Evolutionary conservation across 2,888 invertebrate genomes (phyloP), one percentile per base, ranked within the genome.

Genomic region (Ctenicera cuprea): DNA sequence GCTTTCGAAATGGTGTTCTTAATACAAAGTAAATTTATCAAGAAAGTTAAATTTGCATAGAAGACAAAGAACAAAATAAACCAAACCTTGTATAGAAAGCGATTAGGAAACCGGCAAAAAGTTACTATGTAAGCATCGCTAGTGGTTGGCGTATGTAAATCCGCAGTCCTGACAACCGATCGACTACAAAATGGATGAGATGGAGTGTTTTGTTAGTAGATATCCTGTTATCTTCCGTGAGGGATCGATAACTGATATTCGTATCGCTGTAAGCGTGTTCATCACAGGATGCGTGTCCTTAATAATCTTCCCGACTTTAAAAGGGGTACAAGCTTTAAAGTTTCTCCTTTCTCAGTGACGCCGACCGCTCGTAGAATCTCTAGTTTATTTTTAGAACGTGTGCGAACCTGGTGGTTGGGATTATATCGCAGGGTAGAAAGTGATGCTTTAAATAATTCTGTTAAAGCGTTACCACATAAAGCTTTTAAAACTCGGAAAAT

Each of bases 131-230:
- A 77, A 76, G 73, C 72, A 63, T 72, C 41, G 66, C 68, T 59
- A 70, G 54, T 70, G 73, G 75, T 75, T 71, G 73, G 70, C 66
- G 62, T 75, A 78, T 78, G 78, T 76, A 79, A 79, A 78, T 77
- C 75, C 76, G 75, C 62, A 74, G 69, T 75, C 75, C 75, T 73
- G 77, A 78, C 78, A 78, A 77, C 74, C 79, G 76, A 79, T 79
- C 79, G 77, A 74, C 73, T 76, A 72, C 76, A 75, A 78, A 79
- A 78, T 78, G 76, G 76, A 78, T 79, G 76, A 76, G 78, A 77
- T 80, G 77, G 75, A 78, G 79, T 79, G 80, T 82, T 83, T 81
- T 81, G 80, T 79, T 78, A 78, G 73, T 77, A 77, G 77, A 79
- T 77, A 78, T 78, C 78, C 77, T 77, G 76, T 80, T 81, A 81